Percentiles rank a stretch among this genome's conserved stretches.
Conservation (phyloP, 1,140 invertebrate genomes). For the Ylistrum balloti region DNA sequence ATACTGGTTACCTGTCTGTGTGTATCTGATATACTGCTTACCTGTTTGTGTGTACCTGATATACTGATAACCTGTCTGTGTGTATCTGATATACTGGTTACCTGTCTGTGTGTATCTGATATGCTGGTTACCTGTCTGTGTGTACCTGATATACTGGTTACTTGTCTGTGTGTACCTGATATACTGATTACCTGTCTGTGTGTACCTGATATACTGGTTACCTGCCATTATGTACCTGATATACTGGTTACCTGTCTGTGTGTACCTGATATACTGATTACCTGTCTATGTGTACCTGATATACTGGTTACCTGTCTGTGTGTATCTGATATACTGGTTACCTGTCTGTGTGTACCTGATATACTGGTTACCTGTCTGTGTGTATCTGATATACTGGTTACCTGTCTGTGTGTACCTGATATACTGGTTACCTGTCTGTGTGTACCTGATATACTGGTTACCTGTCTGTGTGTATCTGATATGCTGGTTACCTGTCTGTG, state of each 20-base stretch:
- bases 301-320: not conserved
- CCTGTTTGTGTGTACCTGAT: not conserved
- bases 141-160: not conserved
- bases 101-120: not conserved
- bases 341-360: not conserved
- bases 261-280: not conserved
- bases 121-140: not conserved
- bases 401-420: not conserved
- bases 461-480: not conserved
- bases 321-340: conserved; percentile 25
- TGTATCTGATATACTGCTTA: not conserved
- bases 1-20: not conserved
- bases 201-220: not conserved
- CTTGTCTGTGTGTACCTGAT: not conserved
- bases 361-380: not conserved
- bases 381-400: conserved; percentile 11
- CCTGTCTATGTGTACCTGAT: not conserved
- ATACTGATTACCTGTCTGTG: conserved; percentile 8
- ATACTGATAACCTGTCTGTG: not conserved
- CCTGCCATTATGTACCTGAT: not conserved
- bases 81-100: not conserved
- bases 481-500: not conserved
- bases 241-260: not conserved
- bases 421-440: not conserved
- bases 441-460: not conserved